Evolutionary conservation across 2,888 invertebrate genomes (phyloP), one percentile per base, ranked within the genome.

Genomic region (Oxystoma pomonae): DNA sequence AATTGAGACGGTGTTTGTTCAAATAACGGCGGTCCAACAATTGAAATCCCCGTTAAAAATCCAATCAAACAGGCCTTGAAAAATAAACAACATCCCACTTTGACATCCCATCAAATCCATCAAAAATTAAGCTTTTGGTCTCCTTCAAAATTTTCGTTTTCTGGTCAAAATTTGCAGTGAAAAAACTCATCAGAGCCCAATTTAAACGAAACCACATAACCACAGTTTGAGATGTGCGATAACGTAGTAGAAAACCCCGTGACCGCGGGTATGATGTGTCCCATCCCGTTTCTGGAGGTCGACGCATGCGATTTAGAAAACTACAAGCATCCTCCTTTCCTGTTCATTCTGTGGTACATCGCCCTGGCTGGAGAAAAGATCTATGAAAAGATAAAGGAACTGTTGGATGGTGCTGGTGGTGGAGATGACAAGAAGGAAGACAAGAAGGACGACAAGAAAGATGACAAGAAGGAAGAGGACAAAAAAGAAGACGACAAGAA

Each of bases 311-410:
- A 67, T 20, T 35, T 65, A 57, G 64, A 65, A 17, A 64, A 60
- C 21, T 67, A 67, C 57, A 67, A 67, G 61, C 65, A 65, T 55
- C 67, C 67, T 2, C 67, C 67, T 2, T 67, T 62, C 53, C 55
- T 67, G 62, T 67, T 59, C 35, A 59, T 58, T 5, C 56, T 67
- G 12, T 67, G 67, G 67, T 67, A 62, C 55, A 1, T 62, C 1
- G 20, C n/a, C 16, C 20, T 67, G 5, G 49, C 21, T 0, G 63
- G 55, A 3, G 61, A 61, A 18, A 59, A 57, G 1, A 53, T 61
- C 20, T 63, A 56, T 50, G 63, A 67, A 2, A 60, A 60, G 17
- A 53, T 66, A 1, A 59, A 55, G 49, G 62, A 62, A 16, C 7
- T 64, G 2, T 19, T 58, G 7, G 58, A 57, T 1, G 57, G 50